Evolutionary conservation across 2,797 vertebrate genomes (phyloP), one percentile per base, ranked within the genome.

Genomic region (Myotis vivesi): DNA sequence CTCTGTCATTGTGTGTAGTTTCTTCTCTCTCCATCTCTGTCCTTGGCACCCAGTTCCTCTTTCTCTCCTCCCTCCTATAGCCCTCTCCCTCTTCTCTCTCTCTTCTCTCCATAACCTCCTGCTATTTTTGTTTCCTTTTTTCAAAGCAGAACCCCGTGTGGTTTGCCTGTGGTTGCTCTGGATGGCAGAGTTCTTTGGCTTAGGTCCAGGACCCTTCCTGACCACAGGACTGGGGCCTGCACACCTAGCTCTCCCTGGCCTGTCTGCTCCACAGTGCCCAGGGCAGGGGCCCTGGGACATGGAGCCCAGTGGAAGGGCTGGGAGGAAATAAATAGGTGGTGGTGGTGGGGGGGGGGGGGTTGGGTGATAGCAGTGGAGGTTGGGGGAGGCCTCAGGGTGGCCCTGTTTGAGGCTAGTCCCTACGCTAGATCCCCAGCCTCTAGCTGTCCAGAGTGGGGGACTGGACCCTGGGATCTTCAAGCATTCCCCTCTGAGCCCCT

Each of bases 71-170:
- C 66, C 41, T 68, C 11, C 30, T 23, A 17, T 8, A 0, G 1
- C 8, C 9, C 22, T 10, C 23, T 41, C 8, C 4, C 3, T 25
- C 41, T 55, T 13, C 22, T 10, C 23, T 41, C 8, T 3, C 3
- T 25, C 41, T 55, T 13, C 55, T 38, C 71, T 64, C 51, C n/a
- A 46, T 25, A 59, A 69, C 36, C 57, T 69, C 59, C 36, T 66
- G 68, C 76, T 46, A 15, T 68, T 69, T 87, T 64, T 55, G 64
- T 88, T 57, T 77, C 44, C 38, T 41, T 25, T 87, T 41, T 49
- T 59, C 30, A 38, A 88, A 85, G n/a, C 49, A 69, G 86, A 80
- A 62, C 1, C 20, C 2, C 53, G 0, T 0, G 17, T 17, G 33
- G 62, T n/a, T 91, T 69, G 62, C 64, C 62, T 33, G 49, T 62